A percentile compares a stretch with the other conserved stretches of the same genome.
phyloP scores from a whole-genome alignment of 2,888 invertebrate genomes.

The Rhodophaea formosa region DNA sequence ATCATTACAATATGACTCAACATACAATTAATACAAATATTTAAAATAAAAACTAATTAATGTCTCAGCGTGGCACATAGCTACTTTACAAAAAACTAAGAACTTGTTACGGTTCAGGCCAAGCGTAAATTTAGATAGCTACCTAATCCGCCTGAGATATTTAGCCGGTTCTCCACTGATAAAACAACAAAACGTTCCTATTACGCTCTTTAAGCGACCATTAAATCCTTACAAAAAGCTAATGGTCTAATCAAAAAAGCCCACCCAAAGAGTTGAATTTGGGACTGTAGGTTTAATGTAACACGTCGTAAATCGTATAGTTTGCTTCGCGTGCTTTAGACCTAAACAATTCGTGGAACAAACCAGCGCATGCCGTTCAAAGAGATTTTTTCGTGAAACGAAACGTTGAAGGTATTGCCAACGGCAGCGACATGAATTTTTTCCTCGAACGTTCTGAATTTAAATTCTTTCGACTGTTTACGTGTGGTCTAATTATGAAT shows the following conservation, averaged over 20 bases:
- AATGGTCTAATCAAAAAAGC: slow-evolving; percentile 61
- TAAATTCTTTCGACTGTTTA: slow-evolving; percentile 69
- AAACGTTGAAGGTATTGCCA: slow-evolving; percentile 70
- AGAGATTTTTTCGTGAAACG: slow-evolving; percentile 67
- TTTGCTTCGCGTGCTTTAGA: slow-evolving; percentile 53
- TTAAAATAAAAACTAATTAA: too few relatives aligned
- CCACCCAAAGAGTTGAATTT: slow-evolving; percentile 74
- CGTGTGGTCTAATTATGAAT: slow-evolving; percentile 79
- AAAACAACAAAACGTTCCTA: slow-evolving; percentile 58
- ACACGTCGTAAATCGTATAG: slow-evolving; percentile 70
- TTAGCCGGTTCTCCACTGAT: slow-evolving; percentile 39
- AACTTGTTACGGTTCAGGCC: neutral
- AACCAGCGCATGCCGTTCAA: slow-evolving; percentile 66
- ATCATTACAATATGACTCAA: too few relatives aligned
- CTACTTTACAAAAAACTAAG: slow-evolving; percentile 8
- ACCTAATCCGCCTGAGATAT: slow-evolving; percentile 33
- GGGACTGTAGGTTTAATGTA: slow-evolving; percentile 62
- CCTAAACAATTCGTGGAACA: slow-evolving; percentile 65
- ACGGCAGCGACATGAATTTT: slow-evolving; percentile 64
- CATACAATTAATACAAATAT: too few relatives aligned
- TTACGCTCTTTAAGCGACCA: slow-evolving; percentile 59
- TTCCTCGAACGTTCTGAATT: slow-evolving; percentile 70
- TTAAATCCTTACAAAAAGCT: slow-evolving; percentile 69
- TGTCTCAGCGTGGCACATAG: slow-evolving; percentile 5
- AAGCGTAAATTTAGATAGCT: slow-evolving; percentile 24